Evolutionary conservation across 2,113 vertebrate species (phyloP), one percentile per base, ranked within the genome.

Genomic region (Epinephelus fuscoguttatus): DNA sequence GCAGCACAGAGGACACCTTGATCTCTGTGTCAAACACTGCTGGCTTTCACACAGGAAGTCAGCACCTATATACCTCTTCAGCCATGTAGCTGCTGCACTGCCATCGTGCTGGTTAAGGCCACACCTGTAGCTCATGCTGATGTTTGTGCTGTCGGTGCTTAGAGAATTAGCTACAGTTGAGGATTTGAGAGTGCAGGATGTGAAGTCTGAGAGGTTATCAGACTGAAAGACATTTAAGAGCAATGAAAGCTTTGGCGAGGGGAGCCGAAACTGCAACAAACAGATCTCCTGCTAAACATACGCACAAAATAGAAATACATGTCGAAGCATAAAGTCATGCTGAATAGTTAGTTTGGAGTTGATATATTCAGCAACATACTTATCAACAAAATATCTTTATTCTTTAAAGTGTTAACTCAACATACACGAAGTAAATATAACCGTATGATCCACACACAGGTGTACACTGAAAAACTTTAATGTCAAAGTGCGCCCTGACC

Each of bases 1-100:
- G 82, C 66, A 68, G 79, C 81, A 79, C 70, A 76, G 78, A 84
- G 90, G 83, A 83, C 73, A 81, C 75, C 64, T 72, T 83, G 70
- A 86, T 85, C 87, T 81, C 30, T 70, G 62, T 79, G 84, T 88
- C 62, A 78, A 68, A 70, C 79, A 81, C 56, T 40, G 49, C 71
- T 64, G 66, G 66, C 75, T 82, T 57, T 75, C 61, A 75, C 45
- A 72, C 50, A 63, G 30, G 49, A 76, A 84, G 82, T 73, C 42
- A 85, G 17, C 82, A 84, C 71, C 45, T 70, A 40, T 74, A 53
- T 50, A 42, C 42, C 30, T 73, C 50, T 71, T 30, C 50, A 60
- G 67, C 76, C 71, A 37, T 62, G 37, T 40, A 27, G 49, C 19
- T 55, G 23, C 80, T 73, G 33, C 12, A 0, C 21, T 70, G 53